Evolutionary conservation across 2,797 vertebrate genomes (phyloP), one percentile per base, ranked within the genome.

Genomic region (Oceanodroma leucorhoa): DNA sequence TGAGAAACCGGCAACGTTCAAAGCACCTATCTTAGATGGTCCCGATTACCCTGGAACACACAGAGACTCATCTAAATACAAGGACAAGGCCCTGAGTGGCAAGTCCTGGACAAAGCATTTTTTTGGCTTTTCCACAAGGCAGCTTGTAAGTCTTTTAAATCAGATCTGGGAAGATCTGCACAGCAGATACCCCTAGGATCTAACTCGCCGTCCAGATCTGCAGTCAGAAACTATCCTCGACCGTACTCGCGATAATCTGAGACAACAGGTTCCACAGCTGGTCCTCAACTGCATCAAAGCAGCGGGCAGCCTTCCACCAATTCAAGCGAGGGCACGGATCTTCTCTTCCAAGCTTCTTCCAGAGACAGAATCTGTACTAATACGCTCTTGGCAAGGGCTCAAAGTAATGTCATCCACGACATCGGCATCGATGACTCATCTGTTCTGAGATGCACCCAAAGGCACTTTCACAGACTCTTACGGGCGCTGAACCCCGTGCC

Each of bases 191-290:
- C 10, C 48, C 57, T 11, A 30, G 16, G 67, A 55, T 23, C 27
- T 18, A 23, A n/a, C 26, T 38, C 22, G 1, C 27, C 2, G 3
- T 34, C 19, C 20, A 19, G 87, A 36, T 24, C 48, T 17, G 5
- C 24, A 71, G 29, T 23, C 36, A 73, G 54, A 69, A 58, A 43
- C 38, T 1, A 40, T 23, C 64, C 51, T 40, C 1, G 0, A 3
- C 5, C 2, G 0, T 53, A 24, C 21, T n/a, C 2, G 0, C 1
- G 3, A 46, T 7, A 21, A 66, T 2, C 24, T 14, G 54, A 70
- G 58, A 43, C 12, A 54, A 38, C 7, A 27, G 27, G 23, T 66
- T 50, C 65, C 61, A 64, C 50, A 65, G 69, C 60, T 54, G 54
- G 36, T 62, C 40, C 61, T 57, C 70, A 54, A 10, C 21, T 24